Conservation (phyloP, 2,113 vertebrate species). For the Marmota monax region DNA sequence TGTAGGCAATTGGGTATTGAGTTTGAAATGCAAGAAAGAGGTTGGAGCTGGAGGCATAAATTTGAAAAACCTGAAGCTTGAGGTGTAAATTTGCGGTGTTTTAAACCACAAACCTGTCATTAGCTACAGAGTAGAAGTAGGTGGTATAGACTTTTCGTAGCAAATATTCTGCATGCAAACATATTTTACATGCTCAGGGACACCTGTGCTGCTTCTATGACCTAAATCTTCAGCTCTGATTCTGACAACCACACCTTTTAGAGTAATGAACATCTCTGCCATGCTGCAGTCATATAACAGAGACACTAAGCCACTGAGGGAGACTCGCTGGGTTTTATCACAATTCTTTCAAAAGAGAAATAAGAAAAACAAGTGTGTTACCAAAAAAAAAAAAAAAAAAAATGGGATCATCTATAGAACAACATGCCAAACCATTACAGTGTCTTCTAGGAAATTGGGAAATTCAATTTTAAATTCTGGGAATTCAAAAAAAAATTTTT, state of each 20-base stretch:
- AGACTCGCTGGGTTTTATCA: slow-evolving; percentile 54
- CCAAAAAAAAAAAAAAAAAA: neutral
- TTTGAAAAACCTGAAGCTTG: neutral
- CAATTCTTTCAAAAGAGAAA: slow-evolving; percentile 72
- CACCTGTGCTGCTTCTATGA: neutral
- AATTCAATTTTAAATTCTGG: no score
- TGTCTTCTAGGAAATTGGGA: slow-evolving; percentile 55
- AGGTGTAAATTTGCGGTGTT: neutral
- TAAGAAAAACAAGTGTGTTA: neutral
- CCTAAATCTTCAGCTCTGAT: neutral
- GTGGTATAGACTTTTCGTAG: neutral
- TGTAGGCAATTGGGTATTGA: neutral
- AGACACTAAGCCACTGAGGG: neutral
- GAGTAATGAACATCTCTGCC: neutral
- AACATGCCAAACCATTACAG: slow-evolving; percentile 57
- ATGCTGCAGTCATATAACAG: neutral
- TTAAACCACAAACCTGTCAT: neutral
- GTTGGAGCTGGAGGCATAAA: neutral
- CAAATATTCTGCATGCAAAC: neutral
- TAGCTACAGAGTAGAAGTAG: neutral
- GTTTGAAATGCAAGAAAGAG: slow-evolving; percentile 51
- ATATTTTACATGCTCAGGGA: neutral
- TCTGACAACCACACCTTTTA: neutral
- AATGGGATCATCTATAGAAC: neutral
- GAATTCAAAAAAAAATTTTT: no score